Conservation (phyloP, 2,797 vertebrate genomes). For the Chiroxiphia lanceolata region DNA sequence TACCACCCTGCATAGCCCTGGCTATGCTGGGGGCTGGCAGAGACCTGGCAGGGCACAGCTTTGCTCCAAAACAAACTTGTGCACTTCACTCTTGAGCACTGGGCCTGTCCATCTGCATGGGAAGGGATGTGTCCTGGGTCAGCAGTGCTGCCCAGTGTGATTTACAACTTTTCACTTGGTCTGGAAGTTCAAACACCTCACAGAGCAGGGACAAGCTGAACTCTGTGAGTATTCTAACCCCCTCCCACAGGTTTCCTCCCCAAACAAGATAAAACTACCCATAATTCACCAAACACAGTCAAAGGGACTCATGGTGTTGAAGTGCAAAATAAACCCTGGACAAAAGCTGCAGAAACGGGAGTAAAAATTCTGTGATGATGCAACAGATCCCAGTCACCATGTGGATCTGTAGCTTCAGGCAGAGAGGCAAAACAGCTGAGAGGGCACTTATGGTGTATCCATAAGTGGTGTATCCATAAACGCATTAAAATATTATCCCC, state of each 20-base stretch:
- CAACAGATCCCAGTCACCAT: background rate
- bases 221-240: background rate
- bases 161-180: background rate
- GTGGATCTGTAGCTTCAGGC: background rate
- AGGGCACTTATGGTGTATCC: rapidly evolving
- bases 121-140: background rate
- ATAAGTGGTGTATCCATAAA: background rate
- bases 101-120: rapidly evolving
- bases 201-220: background rate
- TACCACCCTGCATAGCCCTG: background rate
- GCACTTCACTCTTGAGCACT: background rate
- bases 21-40: background rate
- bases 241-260: background rate
- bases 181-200: background rate
- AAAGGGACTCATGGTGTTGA: rapidly evolving
- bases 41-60: background rate
- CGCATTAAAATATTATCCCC: background rate
- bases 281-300: background rate
- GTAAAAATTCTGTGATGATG: background rate
- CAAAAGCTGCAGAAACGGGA: background rate
- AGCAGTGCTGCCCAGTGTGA: background rate
- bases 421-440: background rate
- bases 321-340: background rate
- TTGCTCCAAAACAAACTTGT: background rate
- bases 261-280: background rate